Percentiles rank a stretch among this genome's conserved stretches.
phyloP scores from a whole-genome alignment of 2,888 invertebrate species.

The Nomada hirtipes region DNA sequence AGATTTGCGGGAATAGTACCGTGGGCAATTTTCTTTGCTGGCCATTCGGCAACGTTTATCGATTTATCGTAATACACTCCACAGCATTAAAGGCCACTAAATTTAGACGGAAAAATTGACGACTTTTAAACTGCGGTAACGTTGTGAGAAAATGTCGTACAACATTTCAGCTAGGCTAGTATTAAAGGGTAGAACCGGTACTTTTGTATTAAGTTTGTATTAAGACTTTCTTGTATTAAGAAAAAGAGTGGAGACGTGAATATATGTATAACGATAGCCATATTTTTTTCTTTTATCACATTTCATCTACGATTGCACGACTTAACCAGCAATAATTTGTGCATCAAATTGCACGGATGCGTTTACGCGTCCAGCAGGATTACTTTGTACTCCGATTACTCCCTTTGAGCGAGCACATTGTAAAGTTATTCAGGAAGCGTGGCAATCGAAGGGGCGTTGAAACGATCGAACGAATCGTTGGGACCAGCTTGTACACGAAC shows the following conservation, averaged over 20 bases:
- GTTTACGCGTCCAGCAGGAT: neutral
- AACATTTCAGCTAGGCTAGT: no score
- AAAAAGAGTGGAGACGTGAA: no score
- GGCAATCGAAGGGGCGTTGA: neutral
- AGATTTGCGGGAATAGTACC: conserved; percentile 30
- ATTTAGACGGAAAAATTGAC: no score
- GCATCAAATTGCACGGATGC: neutral
- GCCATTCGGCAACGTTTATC: conserved; percentile 18
- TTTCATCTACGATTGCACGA: neutral
- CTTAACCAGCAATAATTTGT: neutral
- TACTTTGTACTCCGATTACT: no score
- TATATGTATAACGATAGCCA: neutral
- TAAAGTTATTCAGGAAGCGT: no score
- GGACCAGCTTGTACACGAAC: conserved; percentile 43
- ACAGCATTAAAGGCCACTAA: no score
- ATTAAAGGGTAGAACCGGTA: no score
- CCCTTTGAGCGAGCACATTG: no score
- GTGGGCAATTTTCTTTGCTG: conserved; percentile 39
- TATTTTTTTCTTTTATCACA: conserved; percentile 12
- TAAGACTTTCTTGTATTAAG: no score
- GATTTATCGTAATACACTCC: neutral
- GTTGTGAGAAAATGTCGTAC: no score
- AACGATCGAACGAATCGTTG: neutral
- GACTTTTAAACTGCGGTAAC: no score
- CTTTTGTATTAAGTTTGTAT: no score